These are phyloP conservation scores for Brachionus rotundiformis DNA, from an alignment of 1,140 invertebrate species.

Conservation along the genomic window DNA sequence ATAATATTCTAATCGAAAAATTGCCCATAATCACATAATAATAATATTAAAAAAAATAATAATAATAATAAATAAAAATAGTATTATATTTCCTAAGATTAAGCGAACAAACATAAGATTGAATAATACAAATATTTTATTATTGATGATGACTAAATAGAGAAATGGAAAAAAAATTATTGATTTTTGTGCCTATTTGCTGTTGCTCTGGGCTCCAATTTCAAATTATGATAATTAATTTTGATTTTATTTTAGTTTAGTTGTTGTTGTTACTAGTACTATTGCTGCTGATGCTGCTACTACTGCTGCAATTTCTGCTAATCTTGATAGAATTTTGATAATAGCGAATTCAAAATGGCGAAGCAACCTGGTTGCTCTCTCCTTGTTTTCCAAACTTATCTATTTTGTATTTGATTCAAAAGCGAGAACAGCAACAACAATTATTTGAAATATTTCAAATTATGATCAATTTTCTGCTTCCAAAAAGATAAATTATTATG, in stretches of 20 bases:
- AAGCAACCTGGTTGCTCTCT: slow-evolving; percentile 4
- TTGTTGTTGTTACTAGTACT: neutral
- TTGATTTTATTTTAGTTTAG: neutral
- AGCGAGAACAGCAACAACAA: neutral
- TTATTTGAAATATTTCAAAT: slow-evolving; percentile 34
- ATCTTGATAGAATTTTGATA: slow-evolving; percentile 9
- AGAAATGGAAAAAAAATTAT: slow-evolving; percentile 8
- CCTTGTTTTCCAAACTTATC: neutral
- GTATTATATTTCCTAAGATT: slow-evolving; percentile 4
- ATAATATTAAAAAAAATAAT: neutral
- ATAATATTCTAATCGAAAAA: slow-evolving; percentile 13
- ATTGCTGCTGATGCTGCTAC: neutral
- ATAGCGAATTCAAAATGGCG: neutral
- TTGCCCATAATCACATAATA: slow-evolving; percentile 1
- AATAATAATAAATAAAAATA: no score
- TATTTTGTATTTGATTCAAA: neutral
- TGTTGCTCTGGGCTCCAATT: slow-evolving; percentile 11
- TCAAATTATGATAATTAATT: slow-evolving; percentile 24
- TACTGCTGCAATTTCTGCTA: neutral
- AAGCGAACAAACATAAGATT: slow-evolving; percentile 10
- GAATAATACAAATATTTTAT: slow-evolving; percentile 1
- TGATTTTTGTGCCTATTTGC: neutral
- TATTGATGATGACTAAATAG: slow-evolving; percentile 15
- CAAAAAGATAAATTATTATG: neutral
- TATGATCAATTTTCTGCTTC: slow-evolving; percentile 18